Evolutionary conservation across 2,888 invertebrate species (phyloP), one percentile per base, ranked within the genome.

Genomic region (Agapostemon virescens): DNA sequence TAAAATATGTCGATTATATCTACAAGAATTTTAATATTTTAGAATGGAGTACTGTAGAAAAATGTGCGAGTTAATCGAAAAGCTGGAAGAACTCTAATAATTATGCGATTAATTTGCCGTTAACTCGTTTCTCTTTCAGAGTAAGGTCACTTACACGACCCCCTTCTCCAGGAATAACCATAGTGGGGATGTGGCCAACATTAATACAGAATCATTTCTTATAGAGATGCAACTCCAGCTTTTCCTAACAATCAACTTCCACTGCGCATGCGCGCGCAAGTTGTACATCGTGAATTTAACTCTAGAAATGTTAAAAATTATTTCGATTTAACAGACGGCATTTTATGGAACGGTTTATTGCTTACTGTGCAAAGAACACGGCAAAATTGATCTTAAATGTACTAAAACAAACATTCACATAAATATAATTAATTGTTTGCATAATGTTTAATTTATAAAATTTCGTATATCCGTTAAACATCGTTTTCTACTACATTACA

Each of bases 121-220:
- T 74, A 63, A 74, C 36, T 69, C 40, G 63, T 63, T 77, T 74
- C 36, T 49, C 36, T 74, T 69, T 61, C 67, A 76, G 55, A 42
- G 30, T 78, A 64, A 76, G 77, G 45, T 78, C 78, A 76, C 64
- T 69, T 78, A 69, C 77, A 78, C 36, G 45, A 30, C 30, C 42
- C 64, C 55, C 69, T 77, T 42, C 74, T 38, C 38, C 36, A 33
- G 52, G 26, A 23, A 26, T 5, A 38, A 33, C 66, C 20, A 20
- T 55, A 45, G 69, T 38, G 38, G 55, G 69, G 69, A 55, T 69
- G 33, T 45, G 2, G 9, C 45, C 20, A 45, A 20, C 9, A 20
- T 45, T 45, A 20, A 20, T 20, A 45, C 7, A 45, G 45, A 45
- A 45, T n/a, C n/a, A 7, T 20, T 45, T 20, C 20, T 1, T 20